Percentiles rank a stretch among this genome's conserved stretches.
Evolutionary conservation across 2,113 vertebrate species (phyloP).

Genomic region (Mixornis gularis): DNA sequence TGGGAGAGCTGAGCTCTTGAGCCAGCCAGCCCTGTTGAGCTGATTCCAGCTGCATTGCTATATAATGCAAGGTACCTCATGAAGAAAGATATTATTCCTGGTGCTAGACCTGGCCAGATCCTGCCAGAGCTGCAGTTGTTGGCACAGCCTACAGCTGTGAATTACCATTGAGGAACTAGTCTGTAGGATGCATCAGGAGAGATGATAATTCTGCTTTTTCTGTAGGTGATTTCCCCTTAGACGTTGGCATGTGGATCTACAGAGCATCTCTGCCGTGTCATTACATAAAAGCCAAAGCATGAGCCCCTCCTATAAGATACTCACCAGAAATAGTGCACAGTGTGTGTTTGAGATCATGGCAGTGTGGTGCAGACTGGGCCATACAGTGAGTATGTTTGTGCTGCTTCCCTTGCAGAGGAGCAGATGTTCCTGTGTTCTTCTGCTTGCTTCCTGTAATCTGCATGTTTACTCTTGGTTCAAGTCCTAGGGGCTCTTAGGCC

Average conservation of each 20-base stretch:
- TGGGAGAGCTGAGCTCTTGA: neutral
- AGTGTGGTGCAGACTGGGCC: neutral
- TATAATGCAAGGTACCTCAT: neutral
- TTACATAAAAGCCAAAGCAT: neutral
- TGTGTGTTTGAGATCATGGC: neutral
- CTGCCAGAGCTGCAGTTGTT: neutral
- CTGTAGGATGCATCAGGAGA: neutral
- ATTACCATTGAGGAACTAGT: neutral
- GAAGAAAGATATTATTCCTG: neutral
- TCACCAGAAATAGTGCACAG: neutral
- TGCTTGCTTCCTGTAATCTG: neutral
- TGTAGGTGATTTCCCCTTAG: neutral
- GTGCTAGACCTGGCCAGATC: neutral
- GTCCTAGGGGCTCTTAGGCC: neutral
- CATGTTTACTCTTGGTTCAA: neutral
- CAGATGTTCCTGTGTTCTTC: neutral
- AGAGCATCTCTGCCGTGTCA: neutral
- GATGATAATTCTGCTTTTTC: neutral
- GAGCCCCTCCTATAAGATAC: neutral
- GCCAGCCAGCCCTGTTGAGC: neutral
- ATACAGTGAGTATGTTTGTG: neutral
- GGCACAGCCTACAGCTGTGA: neutral
- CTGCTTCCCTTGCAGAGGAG: neutral
- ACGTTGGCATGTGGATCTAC: fast-evolving
- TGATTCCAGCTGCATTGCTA: neutral